Conservation (phyloP, 2,113 vertebrate genomes). For the Tinamus guttatus region DNA sequence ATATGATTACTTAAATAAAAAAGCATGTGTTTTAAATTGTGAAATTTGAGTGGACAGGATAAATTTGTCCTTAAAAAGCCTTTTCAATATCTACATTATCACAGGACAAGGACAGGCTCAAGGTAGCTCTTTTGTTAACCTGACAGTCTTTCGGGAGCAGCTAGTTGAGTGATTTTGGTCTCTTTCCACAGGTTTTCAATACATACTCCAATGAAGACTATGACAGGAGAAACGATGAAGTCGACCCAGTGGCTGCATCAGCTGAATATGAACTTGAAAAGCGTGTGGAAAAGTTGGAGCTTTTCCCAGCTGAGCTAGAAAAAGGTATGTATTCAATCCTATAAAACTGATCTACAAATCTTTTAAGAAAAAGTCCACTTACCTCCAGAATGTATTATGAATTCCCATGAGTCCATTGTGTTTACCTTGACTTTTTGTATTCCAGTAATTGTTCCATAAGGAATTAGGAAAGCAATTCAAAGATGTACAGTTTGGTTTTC, state of each 20-base stretch:
- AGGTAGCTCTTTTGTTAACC: background rate
- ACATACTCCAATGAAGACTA: constrained; percentile 99
- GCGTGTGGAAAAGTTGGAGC: constrained; percentile 96
- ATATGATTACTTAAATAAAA: background rate
- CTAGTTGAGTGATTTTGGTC: background rate
- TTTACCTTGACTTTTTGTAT: background rate
- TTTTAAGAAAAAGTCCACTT: background rate
- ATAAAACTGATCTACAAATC: background rate
- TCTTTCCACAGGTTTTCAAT: constrained; percentile 89
- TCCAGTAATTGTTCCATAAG: background rate
- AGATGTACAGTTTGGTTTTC: background rate
- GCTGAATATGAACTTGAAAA: constrained; percentile 98
- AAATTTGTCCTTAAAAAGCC: background rate
- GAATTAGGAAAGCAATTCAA: background rate
- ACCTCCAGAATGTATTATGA: background rate
- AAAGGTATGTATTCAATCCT: constrained; percentile 83
- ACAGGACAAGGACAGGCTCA: background rate
- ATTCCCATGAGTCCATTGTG: background rate
- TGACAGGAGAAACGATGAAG: constrained; percentile 95
- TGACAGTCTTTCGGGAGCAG: background rate
- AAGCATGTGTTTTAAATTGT: background rate
- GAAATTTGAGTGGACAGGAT: background rate
- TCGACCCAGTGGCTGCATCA: constrained; percentile 96
- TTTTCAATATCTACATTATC: background rate
- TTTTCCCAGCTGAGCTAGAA: constrained; percentile 96